These are phyloP conservation scores for Myotis yumanensis DNA, from an alignment of 2,113 vertebrate species.

Conservation along the genomic window DNA sequence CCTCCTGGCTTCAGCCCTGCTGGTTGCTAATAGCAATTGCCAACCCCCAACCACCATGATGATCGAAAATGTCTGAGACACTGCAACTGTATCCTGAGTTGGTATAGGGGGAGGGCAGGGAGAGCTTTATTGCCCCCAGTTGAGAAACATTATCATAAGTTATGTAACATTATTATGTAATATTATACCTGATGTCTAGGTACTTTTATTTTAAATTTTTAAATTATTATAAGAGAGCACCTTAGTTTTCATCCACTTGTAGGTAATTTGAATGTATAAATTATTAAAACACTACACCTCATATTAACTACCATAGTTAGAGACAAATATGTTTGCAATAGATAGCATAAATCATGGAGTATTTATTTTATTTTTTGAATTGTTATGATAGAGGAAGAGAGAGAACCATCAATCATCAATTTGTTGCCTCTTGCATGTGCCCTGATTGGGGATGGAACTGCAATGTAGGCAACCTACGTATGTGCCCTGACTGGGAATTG, in stretches of 20 bases:
- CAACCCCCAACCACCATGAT: rapidly evolving
- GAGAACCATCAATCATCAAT: background rate
- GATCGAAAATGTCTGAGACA: background rate
- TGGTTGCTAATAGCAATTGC: background rate
- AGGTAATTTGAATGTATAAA: slow-evolving; percentile 37
- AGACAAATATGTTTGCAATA: slow-evolving; percentile 11
- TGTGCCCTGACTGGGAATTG: background rate
- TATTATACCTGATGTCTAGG: background rate
- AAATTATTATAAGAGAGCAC: slow-evolving; percentile 31
- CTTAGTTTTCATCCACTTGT: background rate
- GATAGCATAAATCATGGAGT: slow-evolving; percentile 20
- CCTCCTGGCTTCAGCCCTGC: rapidly evolving
- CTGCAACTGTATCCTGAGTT: background rate
- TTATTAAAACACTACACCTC: slow-evolving; percentile 58
- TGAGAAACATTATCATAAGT: background rate
- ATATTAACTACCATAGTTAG: slow-evolving; percentile 30
- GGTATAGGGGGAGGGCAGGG: background rate
- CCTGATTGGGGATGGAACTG: background rate
- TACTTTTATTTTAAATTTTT: slow-evolving; percentile 24
- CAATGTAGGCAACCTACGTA: background rate
- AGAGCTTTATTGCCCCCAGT: rapidly evolving
- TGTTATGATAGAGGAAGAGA: too few relatives aligned
- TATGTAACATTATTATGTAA: background rate
- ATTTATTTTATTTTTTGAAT: slow-evolving; percentile 56
- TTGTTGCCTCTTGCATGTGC: background rate